A percentile compares a stretch with the other conserved stretches of the same genome.
phyloP scores from a whole-genome alignment of 30 jellyfish, hydroid and myxozoan genomes.

The Rhopilema esculentum region DNA sequence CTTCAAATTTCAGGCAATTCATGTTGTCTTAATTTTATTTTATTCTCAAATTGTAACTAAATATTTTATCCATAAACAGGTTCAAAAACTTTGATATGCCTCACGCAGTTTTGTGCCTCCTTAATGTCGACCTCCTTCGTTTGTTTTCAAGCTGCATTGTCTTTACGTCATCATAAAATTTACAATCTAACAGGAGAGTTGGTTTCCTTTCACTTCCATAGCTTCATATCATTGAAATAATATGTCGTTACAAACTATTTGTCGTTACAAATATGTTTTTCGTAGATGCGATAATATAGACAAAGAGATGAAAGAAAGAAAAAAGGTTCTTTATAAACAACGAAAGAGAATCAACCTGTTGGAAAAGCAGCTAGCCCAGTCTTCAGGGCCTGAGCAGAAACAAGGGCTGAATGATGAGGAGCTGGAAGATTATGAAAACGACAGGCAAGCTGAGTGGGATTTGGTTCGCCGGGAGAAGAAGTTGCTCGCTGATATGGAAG shows the following conservation, averaged over 20 bases:
- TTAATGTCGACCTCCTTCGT: too few species aligned
- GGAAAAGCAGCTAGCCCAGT: conserved; percentile 94
- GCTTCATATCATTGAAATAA: too few species aligned
- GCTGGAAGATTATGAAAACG: conserved; percentile 85
- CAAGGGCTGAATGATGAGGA: conserved; percentile 81
- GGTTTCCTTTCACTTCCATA: too few species aligned
- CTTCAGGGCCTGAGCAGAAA: conserved; percentile 81
- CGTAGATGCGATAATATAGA: conserved; percentile 73
- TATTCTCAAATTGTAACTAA: too few species aligned
- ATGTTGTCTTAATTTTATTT: not conserved
- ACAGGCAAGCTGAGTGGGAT: conserved; percentile 90
- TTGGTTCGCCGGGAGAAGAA: conserved; percentile 83
- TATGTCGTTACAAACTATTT: too few species aligned
- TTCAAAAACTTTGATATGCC: too few species aligned
- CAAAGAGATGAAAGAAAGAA: conserved; percentile 85
- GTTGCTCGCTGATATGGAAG: conserved; percentile 81
- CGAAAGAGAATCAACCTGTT: conserved; percentile 84
- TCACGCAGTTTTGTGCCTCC: too few species aligned
- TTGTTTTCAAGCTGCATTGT: too few species aligned
- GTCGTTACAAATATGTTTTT: too few species aligned
- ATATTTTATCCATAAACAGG: too few species aligned
- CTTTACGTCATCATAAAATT: too few species aligned
- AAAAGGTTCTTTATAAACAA: conserved; percentile 85
- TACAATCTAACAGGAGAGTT: too few species aligned
- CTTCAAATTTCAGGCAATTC: not conserved